Evolutionary conservation across 2,888 invertebrate genomes (phyloP), one percentile per base, ranked within the genome.

Genomic region (Phortica magna): DNA sequence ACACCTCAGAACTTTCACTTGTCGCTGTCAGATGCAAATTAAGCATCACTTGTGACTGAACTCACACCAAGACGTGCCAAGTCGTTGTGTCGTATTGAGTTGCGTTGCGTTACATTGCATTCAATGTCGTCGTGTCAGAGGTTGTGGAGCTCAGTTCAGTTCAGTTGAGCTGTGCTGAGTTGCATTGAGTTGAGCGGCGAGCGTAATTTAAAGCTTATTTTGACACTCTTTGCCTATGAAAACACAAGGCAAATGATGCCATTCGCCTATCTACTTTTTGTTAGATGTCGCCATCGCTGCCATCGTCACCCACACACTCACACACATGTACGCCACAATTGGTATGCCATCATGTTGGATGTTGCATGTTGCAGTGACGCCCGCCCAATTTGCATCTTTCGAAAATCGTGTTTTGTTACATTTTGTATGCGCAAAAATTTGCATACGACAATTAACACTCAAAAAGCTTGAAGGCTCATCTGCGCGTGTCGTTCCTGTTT

Each of bases 11-110:
- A 88, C 85, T 88, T 86, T 88, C 88, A 88, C 88, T 88, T 84
- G 65, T 65, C 65, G 65, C 89, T 90, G 90, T 88, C 90, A 90
- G 88, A 90, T 90, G 90, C 90, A 90, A 90, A 89, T 90, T 89
- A 89, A 90, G 88, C 83, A 84, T 89, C 89, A 89, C 88, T 90
- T 88, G 81, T 81, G 80, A 59, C 59, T 59, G 17, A 19, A 14
- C 59, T n/a, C 59, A 59, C 14, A 14, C 65, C 6, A 39, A 9
- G 41, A 19, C 61, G 17, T 10, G 22, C 61, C 22, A 10, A 61
- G 61, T 22, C 19, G 19, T 17, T n/a, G 10, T 61, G 17, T 17
- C 19, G 10, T 22, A 7, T 9, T 17, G 17, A 1, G 55, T 31
- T 31, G 5, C 31, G 31, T 31, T 31, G 5, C 31, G 31, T 31